Evolutionary conservation across 2,797 vertebrate species (phyloP).

Genomic region (Onychomys leucogaster): DNA sequence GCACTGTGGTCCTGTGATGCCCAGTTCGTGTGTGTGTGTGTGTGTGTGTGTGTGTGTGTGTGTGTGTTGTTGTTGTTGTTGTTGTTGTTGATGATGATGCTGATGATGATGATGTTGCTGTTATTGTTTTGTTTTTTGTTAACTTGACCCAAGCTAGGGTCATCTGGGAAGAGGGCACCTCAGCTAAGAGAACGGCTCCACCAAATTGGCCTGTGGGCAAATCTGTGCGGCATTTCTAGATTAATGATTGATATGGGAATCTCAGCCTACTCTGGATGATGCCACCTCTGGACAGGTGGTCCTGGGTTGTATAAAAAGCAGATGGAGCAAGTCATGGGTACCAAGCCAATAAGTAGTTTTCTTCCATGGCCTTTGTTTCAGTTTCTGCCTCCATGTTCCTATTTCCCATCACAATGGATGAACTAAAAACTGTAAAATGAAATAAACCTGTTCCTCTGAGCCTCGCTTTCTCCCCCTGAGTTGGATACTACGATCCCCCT

Average conservation of each 20-base stretch:
- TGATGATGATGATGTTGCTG: no score
- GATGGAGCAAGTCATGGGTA: background rate
- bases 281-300: background rate
- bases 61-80: background rate
- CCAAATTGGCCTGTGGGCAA: background rate
- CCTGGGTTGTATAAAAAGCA: background rate
- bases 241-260: background rate
- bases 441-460: background rate
- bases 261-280: background rate
- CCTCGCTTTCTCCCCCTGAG: background rate
- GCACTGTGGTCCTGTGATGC: background rate
- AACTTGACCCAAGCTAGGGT: background rate
- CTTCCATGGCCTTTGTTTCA: background rate
- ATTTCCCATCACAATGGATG: background rate
- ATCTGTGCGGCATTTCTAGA: background rate
- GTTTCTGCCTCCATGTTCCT: background rate
- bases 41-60: no score
- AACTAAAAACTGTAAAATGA: background rate
- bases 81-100: no score
- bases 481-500: background rate
- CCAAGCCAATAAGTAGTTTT: background rate
- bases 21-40: no score
- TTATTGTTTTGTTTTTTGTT: background rate
- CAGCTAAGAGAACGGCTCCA: background rate
- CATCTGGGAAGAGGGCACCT: background rate